Evolutionary conservation across 2,113 vertebrate genomes (phyloP).

Genomic region (Tringa solitaria): DNA sequence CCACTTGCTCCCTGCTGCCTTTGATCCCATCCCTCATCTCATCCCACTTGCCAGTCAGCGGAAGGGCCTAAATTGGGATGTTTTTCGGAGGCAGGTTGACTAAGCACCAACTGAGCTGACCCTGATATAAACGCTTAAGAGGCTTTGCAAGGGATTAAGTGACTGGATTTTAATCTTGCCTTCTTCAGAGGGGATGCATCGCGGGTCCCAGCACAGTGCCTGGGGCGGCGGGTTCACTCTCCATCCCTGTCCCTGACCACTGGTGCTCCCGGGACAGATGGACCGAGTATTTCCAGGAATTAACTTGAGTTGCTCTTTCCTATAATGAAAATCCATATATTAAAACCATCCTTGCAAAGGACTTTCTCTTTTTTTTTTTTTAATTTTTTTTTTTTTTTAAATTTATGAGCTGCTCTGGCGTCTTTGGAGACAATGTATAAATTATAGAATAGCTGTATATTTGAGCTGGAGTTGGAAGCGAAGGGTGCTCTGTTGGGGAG

Average conservation of each 20-base stretch:
- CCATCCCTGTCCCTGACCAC: background rate
- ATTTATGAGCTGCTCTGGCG: slow-evolving; percentile 5
- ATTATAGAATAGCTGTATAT: background rate
- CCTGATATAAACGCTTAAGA: slow-evolving; percentile 73
- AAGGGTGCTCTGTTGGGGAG: background rate
- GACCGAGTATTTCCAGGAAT: background rate
- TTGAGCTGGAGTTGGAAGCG: background rate
- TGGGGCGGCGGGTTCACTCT: background rate
- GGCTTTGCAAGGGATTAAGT: slow-evolving; percentile 76
- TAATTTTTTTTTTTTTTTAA: background rate
- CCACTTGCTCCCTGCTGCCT: background rate
- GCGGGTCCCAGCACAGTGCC: background rate
- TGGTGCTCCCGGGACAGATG: background rate
- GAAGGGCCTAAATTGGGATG: slow-evolving; percentile 39
- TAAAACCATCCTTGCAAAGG: background rate
- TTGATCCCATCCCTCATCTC: slow-evolving; percentile 6
- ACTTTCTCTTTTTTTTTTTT: too few relatives aligned
- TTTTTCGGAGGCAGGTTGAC: slow-evolving; percentile 61
- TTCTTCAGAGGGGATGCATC: background rate
- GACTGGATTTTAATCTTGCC: slow-evolving; percentile 71
- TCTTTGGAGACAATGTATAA: slow-evolving; percentile 4
- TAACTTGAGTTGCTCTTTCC: background rate
- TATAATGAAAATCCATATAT: slow-evolving; percentile 17
- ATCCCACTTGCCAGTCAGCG: slow-evolving; percentile 15
- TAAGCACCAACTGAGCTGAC: slow-evolving; percentile 64